These are phyloP conservation scores for Malurus melanocephalus DNA, from an alignment of 2,113 vertebrate species.

Conservation along the genomic window DNA sequence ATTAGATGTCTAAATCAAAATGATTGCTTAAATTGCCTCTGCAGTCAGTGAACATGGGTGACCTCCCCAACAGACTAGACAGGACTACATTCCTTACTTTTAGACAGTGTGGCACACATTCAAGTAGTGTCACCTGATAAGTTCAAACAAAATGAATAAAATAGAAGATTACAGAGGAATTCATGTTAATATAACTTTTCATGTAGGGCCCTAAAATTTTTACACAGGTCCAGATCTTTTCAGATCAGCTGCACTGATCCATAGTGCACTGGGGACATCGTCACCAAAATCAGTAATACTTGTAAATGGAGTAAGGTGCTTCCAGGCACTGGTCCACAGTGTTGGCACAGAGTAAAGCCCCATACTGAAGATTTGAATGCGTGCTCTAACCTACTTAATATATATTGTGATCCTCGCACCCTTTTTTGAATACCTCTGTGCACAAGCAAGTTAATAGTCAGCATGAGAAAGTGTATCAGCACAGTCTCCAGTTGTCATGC, in stretches of 20 bases:
- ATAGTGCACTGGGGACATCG: not conserved
- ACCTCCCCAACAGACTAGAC: not conserved
- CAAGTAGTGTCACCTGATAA: not conserved
- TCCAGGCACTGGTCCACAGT: not conserved
- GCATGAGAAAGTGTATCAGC: not conserved
- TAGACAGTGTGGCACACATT: not conserved
- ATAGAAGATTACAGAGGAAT: not conserved
- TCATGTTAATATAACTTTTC: not conserved
- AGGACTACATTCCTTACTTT: not conserved
- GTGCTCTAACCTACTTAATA: not conserved
- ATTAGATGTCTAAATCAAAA: not conserved
- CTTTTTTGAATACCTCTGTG: not conserved
- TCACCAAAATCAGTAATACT: not conserved
- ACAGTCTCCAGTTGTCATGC: not conserved
- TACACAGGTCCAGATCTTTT: not conserved
- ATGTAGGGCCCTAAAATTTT: not conserved
- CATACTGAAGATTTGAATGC: not conserved
- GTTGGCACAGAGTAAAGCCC: not conserved
- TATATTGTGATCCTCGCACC: not conserved
- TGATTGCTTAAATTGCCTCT: not conserved
- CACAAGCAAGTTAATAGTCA: not conserved
- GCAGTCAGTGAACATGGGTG: not conserved
- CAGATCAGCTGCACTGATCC: not conserved
- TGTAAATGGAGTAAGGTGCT: not conserved
- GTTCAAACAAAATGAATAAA: not conserved